Evolutionary conservation across 2,888 invertebrate genomes (phyloP).

Genomic region (Caenorhabditis panamensis): DNA sequence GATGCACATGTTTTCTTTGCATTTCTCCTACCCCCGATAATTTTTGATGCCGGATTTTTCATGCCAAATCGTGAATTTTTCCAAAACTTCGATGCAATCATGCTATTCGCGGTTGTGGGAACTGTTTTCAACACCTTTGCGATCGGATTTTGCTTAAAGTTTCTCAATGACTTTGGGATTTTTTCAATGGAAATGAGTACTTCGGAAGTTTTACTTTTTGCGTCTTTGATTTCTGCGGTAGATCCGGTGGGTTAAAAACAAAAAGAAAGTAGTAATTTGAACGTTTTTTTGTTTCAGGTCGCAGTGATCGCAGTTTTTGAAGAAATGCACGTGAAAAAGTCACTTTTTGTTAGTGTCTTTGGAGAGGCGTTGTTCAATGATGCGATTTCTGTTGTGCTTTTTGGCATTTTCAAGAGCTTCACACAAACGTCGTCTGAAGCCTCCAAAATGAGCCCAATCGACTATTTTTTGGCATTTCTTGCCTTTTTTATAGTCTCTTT

Average conservation of each 20-base stretch:
- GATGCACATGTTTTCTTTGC: conserved; percentile 91
- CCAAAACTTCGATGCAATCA: conserved; percentile 95
- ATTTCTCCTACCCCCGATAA: conserved; percentile 97
- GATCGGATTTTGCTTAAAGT: conserved; percentile 70
- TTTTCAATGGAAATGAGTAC: conserved; percentile 35
- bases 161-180: conserved; percentile 22
- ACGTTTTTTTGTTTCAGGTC: too few species aligned
- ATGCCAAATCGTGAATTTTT: conserved; percentile 98
- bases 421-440: conserved; percentile 39
- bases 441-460: conserved; percentile 38
- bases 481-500: conserved; percentile 68
- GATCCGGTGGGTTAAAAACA: conserved; percentile 43
- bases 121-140: conserved; percentile 93
- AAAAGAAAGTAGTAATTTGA: too few species aligned
- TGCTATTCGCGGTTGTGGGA: conserved; percentile 92
- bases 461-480: conserved; percentile 56
- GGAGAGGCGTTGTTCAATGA: conserved; percentile 97
- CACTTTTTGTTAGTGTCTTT: conserved; percentile 97
- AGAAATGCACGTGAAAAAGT: conserved; percentile 90
- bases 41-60: conserved; percentile 97
- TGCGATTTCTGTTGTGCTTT: conserved; percentile 87
- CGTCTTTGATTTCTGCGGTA: conserved; percentile 65
- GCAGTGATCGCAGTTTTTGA: conserved; percentile 67
- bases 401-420: conserved; percentile 65
- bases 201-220: conserved; percentile 60